Percentiles rank a stretch among this genome's conserved stretches.
Conservation (phyloP, 1,140 invertebrate genomes). For the Thaumetopoea pityocampa region DNA sequence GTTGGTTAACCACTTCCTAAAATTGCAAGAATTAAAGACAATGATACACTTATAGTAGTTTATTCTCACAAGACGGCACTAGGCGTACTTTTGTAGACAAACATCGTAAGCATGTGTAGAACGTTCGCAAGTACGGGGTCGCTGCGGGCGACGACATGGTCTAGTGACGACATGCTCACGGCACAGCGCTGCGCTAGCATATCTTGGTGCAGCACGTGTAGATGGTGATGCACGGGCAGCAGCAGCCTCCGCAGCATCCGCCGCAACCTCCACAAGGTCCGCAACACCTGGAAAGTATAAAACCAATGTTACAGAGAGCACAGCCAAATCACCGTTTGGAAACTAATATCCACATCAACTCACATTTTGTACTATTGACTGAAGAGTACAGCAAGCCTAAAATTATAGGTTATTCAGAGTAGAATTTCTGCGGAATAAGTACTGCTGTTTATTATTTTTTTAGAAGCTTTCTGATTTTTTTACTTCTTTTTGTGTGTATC, state of each 20-base stretch:
- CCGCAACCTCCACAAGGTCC: conserved; percentile 39
- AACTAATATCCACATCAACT: conserved; percentile 11
- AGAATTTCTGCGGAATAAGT: conserved; percentile 3
- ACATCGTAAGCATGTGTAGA: conserved; percentile 6
- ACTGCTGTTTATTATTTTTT: conserved; percentile 12
- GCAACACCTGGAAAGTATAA: conserved; percentile 35
- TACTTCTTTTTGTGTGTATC: conserved; percentile 34
- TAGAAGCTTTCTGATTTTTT: conserved; percentile 29
- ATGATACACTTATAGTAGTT: conserved; percentile 24
- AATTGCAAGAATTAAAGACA: too few species aligned
- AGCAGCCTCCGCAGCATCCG: conserved; percentile 38
- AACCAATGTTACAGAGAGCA: neutral
- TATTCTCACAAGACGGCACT: conserved; percentile 32
- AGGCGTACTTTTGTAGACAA: conserved; percentile 16
- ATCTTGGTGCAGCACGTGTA: conserved; percentile 68
- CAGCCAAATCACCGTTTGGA: neutral
- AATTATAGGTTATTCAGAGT: conserved; percentile 6
- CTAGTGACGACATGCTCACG: too few species aligned
- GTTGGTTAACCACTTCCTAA: too few species aligned
- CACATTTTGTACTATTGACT: conserved; percentile 34
- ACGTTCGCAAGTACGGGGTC: too few species aligned
- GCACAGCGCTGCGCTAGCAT: conserved; percentile 30
- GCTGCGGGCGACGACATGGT: too few species aligned
- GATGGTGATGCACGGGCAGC: conserved; percentile 56
- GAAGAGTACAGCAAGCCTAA: conserved; percentile 18